A percentile compares a stretch with the other conserved stretches of the same genome.
phyloP scores from a whole-genome alignment of 2,113 vertebrate species.

The Cinclus cinclus region DNA sequence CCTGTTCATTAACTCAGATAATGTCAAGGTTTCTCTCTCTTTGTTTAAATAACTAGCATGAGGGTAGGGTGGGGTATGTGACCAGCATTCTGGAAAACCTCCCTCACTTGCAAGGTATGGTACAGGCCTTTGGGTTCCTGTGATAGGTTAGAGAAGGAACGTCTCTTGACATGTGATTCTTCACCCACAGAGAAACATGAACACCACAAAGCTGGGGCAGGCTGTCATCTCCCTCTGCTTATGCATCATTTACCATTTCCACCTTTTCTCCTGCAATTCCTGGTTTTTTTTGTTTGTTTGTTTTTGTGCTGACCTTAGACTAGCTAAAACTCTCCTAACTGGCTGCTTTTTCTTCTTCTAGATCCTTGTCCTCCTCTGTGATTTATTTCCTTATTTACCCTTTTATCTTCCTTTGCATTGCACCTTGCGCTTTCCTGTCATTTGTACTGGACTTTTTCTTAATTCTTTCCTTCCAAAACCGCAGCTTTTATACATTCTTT shows the following conservation, averaged over 20 bases:
- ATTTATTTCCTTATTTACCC: not conserved
- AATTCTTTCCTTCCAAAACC: not conserved
- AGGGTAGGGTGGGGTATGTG: not conserved
- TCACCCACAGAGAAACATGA: not conserved
- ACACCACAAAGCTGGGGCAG: not conserved
- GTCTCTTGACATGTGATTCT: not conserved
- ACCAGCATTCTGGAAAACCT: not conserved
- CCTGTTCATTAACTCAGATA: not conserved
- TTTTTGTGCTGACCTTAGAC: not conserved
- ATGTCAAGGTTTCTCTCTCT: not conserved
- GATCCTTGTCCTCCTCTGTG: accelerated
- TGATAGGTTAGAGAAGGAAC: not conserved
- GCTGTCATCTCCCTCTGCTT: not conserved
- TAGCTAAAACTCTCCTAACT: not conserved
- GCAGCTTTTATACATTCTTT: not conserved
- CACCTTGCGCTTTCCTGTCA: not conserved
- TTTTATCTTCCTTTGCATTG: not conserved
- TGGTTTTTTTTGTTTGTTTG: no score
- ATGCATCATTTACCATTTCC: not conserved
- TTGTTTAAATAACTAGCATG: not conserved
- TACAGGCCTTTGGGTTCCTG: not conserved
- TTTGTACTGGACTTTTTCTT: not conserved
- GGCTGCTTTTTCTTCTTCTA: not conserved
- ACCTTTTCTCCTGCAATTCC: not conserved
- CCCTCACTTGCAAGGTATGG: accelerated